Base-by-base conservation (phyloP, 2,113 vertebrate species). In the Anarhynchus alexandrinus region DNA sequence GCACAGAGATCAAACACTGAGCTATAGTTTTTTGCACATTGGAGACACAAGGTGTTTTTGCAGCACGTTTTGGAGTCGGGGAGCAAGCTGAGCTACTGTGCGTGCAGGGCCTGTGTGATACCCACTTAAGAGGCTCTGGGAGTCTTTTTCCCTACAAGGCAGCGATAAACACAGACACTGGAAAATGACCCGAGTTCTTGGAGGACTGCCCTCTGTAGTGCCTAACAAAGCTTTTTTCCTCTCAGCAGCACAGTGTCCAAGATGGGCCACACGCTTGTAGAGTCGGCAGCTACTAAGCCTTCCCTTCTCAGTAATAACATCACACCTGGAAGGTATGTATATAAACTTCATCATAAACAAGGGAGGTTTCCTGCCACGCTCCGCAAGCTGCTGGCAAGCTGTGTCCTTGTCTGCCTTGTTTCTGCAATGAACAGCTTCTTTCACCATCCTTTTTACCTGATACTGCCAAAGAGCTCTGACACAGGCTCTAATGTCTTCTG, bases 211-310 rank as follows among this genome's bases (percentile, higher is more conserved):
- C 42, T 78, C n/a, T 18, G 32, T 19, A 42, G 52, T 23, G 38
- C 34, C n/a, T 69, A 47, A 89, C 84, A 29, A 40, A 70, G 34
- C 12, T 91, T 90, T 80, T 21, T 90, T 76, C 32, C 59, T 70
- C 49, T n/a, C n/a, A n/a, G 11, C 97, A 99, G 99, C 65, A 66
- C 94, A 0, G 93, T 98, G 83, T 98, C 98, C 80, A 97, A 88
- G 86, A 97, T 99, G 96, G 99, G 99, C 72, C 98, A 99, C 94
- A 97, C 73, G 2, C 98, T 99, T 6, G 98, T 99, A 42, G 98
- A 98, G 45, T 98, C 98, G 0, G 92, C 96, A 57, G 96, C 98
- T 51, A 94, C 97, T 0, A 84, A 93, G 65, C 94, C 97, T 40
- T 85, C 82, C 21, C 2, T 92, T 80, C 67, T 95, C 42, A 66